These are phyloP conservation scores for Notodonta ziczac DNA, from an alignment of 2,888 invertebrate species.

Conservation along the genomic window DNA sequence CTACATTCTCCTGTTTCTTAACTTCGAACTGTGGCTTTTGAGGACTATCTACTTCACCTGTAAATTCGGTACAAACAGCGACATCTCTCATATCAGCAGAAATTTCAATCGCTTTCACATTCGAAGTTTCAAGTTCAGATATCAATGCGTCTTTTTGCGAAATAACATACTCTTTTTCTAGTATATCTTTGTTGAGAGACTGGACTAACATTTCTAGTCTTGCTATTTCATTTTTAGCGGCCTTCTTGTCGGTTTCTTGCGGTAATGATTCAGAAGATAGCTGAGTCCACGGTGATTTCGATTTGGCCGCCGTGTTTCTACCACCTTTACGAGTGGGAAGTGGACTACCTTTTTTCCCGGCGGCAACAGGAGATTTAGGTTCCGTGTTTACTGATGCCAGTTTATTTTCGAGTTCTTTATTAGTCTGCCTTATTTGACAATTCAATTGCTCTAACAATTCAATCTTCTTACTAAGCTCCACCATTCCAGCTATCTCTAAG, in stretches of 20 bases:
- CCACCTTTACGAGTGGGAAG: conserved; percentile 69
- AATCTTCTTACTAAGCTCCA: conserved; percentile 76
- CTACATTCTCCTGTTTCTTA: conserved; percentile 20
- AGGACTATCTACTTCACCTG: conserved; percentile 23
- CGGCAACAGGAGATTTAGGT: conserved; percentile 56
- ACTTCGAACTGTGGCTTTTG: conserved; percentile 21
- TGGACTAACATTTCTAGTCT: conserved; percentile 72
- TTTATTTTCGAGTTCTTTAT: conserved; percentile 82
- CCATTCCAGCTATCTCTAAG: conserved; percentile 74
- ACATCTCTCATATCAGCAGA: conserved; percentile 49
- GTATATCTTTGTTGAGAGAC: conserved; percentile 77
- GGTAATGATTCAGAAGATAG: conserved; percentile 67
- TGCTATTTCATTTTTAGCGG: conserved; percentile 60
- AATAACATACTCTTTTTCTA: conserved; percentile 74
- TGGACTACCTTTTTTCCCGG: conserved; percentile 71
- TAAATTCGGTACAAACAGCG: conserved; percentile 53
- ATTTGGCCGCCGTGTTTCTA: conserved; percentile 70
- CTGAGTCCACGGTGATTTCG: conserved; percentile 78
- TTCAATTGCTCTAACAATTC: conserved; percentile 81
- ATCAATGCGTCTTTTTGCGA: conserved; percentile 77
- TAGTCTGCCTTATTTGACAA: conserved; percentile 80
- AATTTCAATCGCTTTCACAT: conserved; percentile 27
- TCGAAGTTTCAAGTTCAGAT: conserved; percentile 53
- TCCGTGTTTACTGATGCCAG: conserved; percentile 62
- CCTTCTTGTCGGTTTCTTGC: conserved; percentile 71